Evolutionary conservation across 1,140 invertebrate genomes (phyloP), one percentile per base, ranked within the genome.

Genomic region (Chrysomallon squamiferum): DNA sequence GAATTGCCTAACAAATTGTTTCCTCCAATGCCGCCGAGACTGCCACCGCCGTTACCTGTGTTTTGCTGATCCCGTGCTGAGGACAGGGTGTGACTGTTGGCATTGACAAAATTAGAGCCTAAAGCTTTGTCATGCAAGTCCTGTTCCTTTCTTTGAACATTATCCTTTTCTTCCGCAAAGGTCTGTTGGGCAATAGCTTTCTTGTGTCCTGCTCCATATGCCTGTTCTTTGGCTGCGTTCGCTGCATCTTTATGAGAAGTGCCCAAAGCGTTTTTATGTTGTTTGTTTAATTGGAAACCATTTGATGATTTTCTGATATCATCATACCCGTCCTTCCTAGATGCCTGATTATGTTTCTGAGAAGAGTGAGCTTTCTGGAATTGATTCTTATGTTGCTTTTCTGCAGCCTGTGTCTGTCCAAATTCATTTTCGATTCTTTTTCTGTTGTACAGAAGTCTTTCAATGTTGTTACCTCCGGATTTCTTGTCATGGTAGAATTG

Each of bases 401-500:
- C 43, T 22, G 67, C 67, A 32, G 57, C 45, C 35, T 69, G 59
- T 52, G 62, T 35, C 32, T 56, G 52, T 22, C 67, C 67, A 20
- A 50, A 64, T 32, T 69, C 62, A 35, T 64, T 63, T 58, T 69
- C 62, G 49, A 58, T 57, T 35, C 58, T 18, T 32, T 69, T 69
- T 22, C 67, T 59, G 67, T 69, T 61, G 57, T 59, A 69, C 41
- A 65, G 56, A 1, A 65, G 61, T 6, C 43, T 43, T 59, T 69
- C 67, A 54, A 65, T 54, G 67, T 69, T 69, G 59, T 41, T 47
- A 3, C 67, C 67, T 27, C 43, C 67, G 33, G 62, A 43, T 20
- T 61, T 60, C 32, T 69, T 69, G 50, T 69, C 67, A 43, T 69
- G 67, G 56, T 65, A 69, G 61, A 69, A 69, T 47, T 60, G 50